phyloP scores from a whole-genome alignment of 1,140 invertebrate genomes.

The Sycophila sp. region DNA sequence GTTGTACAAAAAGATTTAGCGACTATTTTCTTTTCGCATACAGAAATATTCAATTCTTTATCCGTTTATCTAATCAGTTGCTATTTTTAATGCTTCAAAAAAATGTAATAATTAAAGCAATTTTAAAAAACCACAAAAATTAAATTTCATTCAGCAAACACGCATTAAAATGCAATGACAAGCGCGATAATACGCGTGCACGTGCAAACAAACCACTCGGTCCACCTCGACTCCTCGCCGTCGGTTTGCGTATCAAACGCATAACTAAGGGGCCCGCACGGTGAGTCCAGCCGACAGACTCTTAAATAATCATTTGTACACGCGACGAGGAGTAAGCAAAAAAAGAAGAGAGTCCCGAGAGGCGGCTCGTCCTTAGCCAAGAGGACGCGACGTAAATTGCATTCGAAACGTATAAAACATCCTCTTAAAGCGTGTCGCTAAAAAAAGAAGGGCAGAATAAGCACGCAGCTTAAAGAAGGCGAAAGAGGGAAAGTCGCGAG shows the following conservation, averaged over 20 bases:
- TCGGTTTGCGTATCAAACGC: conserved; percentile 4
- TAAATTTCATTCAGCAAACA: background rate
- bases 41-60: no score
- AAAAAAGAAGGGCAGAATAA: background rate
- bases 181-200: no score
- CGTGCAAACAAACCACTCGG: background rate
- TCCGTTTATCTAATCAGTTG: no score
- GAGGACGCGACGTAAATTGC: conserved; percentile 29
- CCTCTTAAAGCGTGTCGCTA: conserved; percentile 5
- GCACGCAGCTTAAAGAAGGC: no score
- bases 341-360: conserved; percentile 3
- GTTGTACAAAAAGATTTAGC: no score
- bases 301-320: conserved; percentile 36
- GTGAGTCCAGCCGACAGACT: background rate
- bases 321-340: background rate
- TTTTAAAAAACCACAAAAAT: background rate
- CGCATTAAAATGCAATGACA: no score
- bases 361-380: background rate
- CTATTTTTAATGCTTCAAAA: no score
- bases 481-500: background rate
- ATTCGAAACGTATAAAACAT: conserved; percentile 33
- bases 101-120: no score
- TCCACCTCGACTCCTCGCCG: background rate
- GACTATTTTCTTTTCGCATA: no score
- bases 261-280: background rate